Evolutionary conservation across 1,140 invertebrate species (phyloP), one percentile per base, ranked within the genome.

Genomic region (Vanessa atalanta): DNA sequence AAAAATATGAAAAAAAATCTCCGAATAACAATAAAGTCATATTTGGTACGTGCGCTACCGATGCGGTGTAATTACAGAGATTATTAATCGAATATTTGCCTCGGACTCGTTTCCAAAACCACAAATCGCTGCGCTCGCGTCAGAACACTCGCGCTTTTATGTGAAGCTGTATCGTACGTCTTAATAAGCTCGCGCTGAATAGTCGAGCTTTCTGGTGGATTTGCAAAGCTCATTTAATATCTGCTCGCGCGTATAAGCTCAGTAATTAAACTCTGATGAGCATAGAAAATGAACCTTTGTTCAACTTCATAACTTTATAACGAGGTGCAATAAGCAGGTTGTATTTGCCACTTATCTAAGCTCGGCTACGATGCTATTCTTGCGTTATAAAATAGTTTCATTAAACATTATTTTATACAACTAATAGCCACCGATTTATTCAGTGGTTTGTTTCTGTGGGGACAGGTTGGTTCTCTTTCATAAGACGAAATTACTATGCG

Each of bases 171-270:
- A 63, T 48, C 57, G 64, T 48, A 65, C 64, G 47, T 64, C 69
- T 70, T 70, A 70, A 70, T 70, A 70, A 70, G 69, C 69, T 70
- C 69, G 20, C 69, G 20, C 60, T 64, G 60, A 70, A 70, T 70
- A 70, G 69, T 63, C 14, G 47, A 66, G 65, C 65, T 66, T 50
- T 68, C 65, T 53, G 65, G 48, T 23, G 68, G 69, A 66, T 70
- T 70, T 50, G 69, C 47, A 50, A 50, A 63, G 60, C 69, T 70
- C 69, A 70, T 64, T 70, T 63, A 50, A 37, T 61, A 61, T 51
- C 69, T 16, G 60, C 69, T 70, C 60, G 47, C 69, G 57, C 69
- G 69, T 70, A 70, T 48, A 64, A 70, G 69, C 69, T 43, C 48
- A 61, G 69, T 70, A 70, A 70, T 70, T 70, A 70, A 70, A 61